Conservation (phyloP, 2,888 invertebrate species). For the Caenorhabditis doughertyi region DNA sequence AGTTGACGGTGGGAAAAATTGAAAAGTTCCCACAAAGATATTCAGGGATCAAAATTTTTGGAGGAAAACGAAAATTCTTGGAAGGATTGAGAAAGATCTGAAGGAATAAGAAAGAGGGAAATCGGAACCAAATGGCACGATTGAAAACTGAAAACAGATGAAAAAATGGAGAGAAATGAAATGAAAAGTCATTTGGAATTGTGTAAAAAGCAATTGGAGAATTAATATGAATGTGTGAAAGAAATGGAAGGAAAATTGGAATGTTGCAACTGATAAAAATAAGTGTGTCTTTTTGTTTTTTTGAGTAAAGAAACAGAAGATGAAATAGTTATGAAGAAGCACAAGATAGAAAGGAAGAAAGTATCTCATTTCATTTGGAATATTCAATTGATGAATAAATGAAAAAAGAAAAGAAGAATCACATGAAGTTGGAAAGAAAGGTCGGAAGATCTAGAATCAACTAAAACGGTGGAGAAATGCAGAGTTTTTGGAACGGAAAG, state of each 20-base stretch:
- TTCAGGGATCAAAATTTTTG: constrained; percentile 13
- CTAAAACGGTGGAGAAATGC: background rate
- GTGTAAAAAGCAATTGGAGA: constrained; percentile 27
- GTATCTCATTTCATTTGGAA: constrained; percentile 14
- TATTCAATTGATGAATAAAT: background rate
- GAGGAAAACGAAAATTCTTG: background rate
- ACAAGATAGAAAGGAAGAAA: background rate
- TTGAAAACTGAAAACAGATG: constrained; percentile 13
- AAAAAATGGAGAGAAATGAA: constrained; percentile 9
- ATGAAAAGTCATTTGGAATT: background rate
- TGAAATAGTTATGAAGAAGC: constrained; percentile 21
- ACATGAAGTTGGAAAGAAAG: background rate
- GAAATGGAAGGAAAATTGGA: constrained; percentile 18
- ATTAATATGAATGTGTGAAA: constrained; percentile 13
- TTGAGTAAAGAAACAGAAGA: background rate
- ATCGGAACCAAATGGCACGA: constrained; percentile 32
- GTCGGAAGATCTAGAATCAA: background rate
- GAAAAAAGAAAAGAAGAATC: background rate
- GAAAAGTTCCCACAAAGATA: constrained; percentile 24
- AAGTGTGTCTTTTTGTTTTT: constrained; percentile 6
- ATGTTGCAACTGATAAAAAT: background rate
- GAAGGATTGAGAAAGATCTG: background rate
- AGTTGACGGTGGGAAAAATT: background rate
- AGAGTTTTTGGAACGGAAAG: background rate
- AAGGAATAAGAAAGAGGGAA: background rate